Evolutionary conservation across 2,888 invertebrate genomes (phyloP).

Genomic region (Julus scandinavius): DNA sequence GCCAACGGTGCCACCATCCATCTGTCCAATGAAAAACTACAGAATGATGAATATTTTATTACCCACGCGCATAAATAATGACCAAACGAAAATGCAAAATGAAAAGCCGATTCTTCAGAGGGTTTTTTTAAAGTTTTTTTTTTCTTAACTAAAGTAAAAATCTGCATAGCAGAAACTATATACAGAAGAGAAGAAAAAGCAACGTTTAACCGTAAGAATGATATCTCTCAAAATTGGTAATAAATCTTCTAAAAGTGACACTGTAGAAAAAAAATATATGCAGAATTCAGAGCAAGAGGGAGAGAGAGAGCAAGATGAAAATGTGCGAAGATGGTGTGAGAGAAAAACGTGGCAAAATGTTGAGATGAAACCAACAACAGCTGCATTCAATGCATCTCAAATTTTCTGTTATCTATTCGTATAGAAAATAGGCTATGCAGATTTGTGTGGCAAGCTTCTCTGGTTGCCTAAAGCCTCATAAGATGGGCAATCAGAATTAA

Average conservation of each 20-base stretch:
- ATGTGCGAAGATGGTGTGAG: constrained; percentile 20
- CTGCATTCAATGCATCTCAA: constrained; percentile 29
- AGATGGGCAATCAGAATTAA: background rate
- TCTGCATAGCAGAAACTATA: background rate
- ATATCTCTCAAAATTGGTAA: constrained; percentile 46
- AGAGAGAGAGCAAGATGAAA: background rate
- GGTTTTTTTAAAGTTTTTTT: background rate
- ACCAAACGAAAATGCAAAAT: constrained; percentile 41
- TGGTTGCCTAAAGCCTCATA: background rate
- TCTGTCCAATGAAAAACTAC: constrained; percentile 45
- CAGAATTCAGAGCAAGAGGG: background rate
- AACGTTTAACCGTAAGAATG: constrained; percentile 8
- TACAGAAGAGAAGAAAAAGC: background rate
- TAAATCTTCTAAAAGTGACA: constrained; percentile 43
- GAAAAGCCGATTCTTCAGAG: background rate
- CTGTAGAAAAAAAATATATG: background rate
- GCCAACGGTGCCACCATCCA: constrained; percentile 22
- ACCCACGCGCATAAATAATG: constrained; percentile 44
- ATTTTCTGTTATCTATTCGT: background rate
- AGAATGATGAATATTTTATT: constrained; percentile 40
- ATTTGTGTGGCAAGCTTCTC: background rate
- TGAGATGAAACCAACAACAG: constrained; percentile 32
- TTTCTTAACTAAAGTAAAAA: background rate
- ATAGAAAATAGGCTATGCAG: background rate
- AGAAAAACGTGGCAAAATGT: constrained; percentile 42